Conservation (phyloP, 2,888 invertebrate species). For the Peribatodes rhomboidaria region DNA sequence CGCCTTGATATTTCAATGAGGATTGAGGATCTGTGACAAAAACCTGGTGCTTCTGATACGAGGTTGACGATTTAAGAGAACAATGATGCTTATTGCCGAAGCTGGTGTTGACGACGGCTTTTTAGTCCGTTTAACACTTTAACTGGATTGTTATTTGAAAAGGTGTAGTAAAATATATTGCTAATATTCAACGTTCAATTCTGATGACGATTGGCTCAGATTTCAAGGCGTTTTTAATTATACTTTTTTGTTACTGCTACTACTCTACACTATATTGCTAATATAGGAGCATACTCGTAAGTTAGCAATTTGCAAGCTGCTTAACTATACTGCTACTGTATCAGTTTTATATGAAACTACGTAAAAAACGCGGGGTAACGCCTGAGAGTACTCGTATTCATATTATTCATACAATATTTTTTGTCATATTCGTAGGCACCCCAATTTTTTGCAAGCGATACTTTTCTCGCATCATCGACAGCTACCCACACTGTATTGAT, state of each 20-base stretch:
- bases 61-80: slow-evolving; percentile 59
- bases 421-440: slow-evolving; percentile 33
- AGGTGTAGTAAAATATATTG: not conserved
- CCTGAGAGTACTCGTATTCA: not conserved
- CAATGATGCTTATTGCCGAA: slow-evolving; percentile 47
- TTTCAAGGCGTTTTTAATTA: too few species aligned
- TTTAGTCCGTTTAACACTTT: not conserved
- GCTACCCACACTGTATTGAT: slow-evolving; percentile 58
- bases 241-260: too few species aligned
- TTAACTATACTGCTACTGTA: too few species aligned
- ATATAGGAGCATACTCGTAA: too few species aligned
- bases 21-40: slow-evolving; percentile 53
- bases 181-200: not conserved
- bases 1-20: slow-evolving; percentile 52
- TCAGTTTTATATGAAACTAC: not conserved
- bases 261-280: too few species aligned
- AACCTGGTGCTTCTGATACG: slow-evolving; percentile 58
- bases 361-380: not conserved
- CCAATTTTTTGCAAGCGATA: slow-evolving; percentile 44
- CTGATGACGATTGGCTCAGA: too few species aligned
- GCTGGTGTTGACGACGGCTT: not conserved
- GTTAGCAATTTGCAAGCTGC: too few species aligned
- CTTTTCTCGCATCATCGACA: slow-evolving; percentile 58
- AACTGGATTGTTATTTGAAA: not conserved
- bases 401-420: slow-evolving; percentile 40